These are phyloP conservation scores for Rotaria macrura DNA, from an alignment of 2,888 invertebrate genomes.

Conservation along the genomic window DNA sequence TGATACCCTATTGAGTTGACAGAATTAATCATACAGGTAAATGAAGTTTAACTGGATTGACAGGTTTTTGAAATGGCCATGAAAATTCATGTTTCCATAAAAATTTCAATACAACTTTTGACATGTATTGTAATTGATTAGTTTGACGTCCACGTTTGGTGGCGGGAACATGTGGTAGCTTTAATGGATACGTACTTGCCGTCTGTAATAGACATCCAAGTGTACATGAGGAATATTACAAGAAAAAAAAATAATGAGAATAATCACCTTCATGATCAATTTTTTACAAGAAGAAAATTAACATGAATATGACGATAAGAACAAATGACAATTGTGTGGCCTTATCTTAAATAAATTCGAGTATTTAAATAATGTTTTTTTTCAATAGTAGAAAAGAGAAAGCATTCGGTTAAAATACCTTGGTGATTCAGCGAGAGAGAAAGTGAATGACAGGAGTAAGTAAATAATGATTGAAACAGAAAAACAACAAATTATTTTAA, in stretches of 20 bases:
- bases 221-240: too few relatives aligned
- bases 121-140: conserved; percentile 32
- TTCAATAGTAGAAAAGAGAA: neutral
- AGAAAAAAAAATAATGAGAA: neutral
- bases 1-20: too few relatives aligned
- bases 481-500: neutral
- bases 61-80: conserved; percentile 96
- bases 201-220: too few relatives aligned
- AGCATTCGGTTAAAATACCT: neutral
- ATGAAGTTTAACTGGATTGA: conserved; percentile 86
- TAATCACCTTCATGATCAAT: neutral
- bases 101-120: conserved; percentile 50
- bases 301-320: neutral
- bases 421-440: neutral
- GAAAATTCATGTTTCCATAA: conserved; percentile 96
- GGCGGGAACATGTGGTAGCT: neutral
- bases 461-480: neutral
- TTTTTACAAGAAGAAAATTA: neutral
- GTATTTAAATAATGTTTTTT: neutral
- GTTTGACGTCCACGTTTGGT: conserved; percentile 25
- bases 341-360: neutral
- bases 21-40: conserved; percentile 64
- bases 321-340: neutral
- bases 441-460: neutral
- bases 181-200: neutral